phyloP scores from a whole-genome alignment of 1,140 invertebrate species.

The Achatina immaculata region DNA sequence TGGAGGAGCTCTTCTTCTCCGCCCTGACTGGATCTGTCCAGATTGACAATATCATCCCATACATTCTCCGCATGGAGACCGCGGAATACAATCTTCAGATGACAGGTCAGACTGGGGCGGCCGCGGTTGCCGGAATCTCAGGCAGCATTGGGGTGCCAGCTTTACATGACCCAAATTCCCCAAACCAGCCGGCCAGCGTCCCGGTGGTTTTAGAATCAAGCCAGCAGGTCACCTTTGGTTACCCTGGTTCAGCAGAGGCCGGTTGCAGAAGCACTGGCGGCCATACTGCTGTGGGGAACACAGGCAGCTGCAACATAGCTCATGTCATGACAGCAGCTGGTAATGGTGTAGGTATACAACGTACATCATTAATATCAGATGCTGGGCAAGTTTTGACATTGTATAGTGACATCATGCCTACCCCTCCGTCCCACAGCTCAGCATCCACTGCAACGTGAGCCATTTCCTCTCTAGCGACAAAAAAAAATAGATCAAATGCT shows the following conservation, averaged over 20 bases:
- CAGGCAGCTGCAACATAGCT: background rate
- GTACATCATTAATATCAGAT: constrained; percentile 29
- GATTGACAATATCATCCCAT: constrained; percentile 92
- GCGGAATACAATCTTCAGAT: constrained; percentile 69
- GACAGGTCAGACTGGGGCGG: constrained; percentile 51
- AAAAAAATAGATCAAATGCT: no score
- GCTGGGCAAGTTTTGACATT: constrained; percentile 29
- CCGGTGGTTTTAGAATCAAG: constrained; percentile 27
- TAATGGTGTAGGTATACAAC: background rate
- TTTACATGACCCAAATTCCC: constrained; percentile 28
- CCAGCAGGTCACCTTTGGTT: background rate
- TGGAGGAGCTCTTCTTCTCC: constrained; percentile 94
- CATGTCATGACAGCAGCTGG: background rate
- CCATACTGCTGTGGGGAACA: background rate
- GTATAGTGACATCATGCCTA: constrained; percentile 5
- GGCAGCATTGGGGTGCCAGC: constrained; percentile 28
- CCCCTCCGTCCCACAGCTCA: background rate
- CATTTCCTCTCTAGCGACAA: no score
- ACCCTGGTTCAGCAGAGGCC: background rate
- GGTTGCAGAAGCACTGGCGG: background rate
- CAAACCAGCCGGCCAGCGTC: constrained; percentile 28
- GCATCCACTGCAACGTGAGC: constrained; percentile 4
- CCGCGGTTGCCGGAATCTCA: constrained; percentile 31
- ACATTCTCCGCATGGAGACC: constrained; percentile 85
- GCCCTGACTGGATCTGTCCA: constrained; percentile 92